Base-by-base conservation (phyloP, 2,113 vertebrate species). In the Diphyllodes magnificus region DNA sequence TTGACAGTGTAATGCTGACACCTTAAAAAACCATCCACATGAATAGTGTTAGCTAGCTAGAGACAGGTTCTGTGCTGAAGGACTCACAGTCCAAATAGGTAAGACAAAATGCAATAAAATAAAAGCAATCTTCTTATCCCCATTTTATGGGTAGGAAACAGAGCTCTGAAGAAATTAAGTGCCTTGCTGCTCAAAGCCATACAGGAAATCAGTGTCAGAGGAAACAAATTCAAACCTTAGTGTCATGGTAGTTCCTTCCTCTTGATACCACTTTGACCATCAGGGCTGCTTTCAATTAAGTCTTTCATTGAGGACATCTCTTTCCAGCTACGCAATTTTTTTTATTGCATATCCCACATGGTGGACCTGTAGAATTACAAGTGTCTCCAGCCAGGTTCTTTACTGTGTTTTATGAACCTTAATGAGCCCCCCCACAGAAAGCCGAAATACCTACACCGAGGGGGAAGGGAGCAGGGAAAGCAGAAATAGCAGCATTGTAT, bases 401-500 rank as follows among this genome's bases (percentile, higher is more conserved):
- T 78, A 72, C 88, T 79, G 50, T 70, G 60, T 82, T 96, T 95
- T 95, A 91, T 21, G 65, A 82, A 68, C 78, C 73, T 61, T 89
- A 90, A 93, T 83, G 76, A 97, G 87, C 72, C 78, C 54, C 75
- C n/a, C 19, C 40, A 21, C 31, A 2, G 51, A 88, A 65, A 82
- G 56, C 66, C 6, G 11, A 70, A 88, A 75, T 79, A 50, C 68
- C 70, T 90, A 23, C 49, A 4, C 2, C 1, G 4, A 72, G 59
- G 79, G 70, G 86, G 92, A 69, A 88, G 94, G 83, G 91, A 86
- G 56, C 49, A 71, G 76, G 64, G 78, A 72, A 72, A 88, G 86
- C 95, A 97, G 97, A 95, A 98, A 97, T 87, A 97, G 89, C 66
- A 83, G 81, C 94, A 79, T 91, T 95, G 91, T 95, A 39, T 79